Evolutionary conservation across 2,113 vertebrate species (phyloP).

Genomic region (Gopherus evgoodei): DNA sequence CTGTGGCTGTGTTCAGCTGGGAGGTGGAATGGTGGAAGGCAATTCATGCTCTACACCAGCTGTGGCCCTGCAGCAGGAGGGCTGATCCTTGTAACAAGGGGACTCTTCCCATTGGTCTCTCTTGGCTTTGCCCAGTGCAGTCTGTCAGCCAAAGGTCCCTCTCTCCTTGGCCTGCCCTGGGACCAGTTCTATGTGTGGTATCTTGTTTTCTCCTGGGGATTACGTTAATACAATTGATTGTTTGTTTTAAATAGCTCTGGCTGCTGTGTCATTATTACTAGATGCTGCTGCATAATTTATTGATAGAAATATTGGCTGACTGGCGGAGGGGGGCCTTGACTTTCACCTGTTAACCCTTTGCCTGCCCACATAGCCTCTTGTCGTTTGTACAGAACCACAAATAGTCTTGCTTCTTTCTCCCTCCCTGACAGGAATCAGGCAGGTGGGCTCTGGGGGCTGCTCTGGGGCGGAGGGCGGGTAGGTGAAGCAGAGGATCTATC

Average conservation of each 20-base stretch:
- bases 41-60: slow-evolving; percentile 14
- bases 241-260: slow-evolving; percentile 74
- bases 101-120: background rate
- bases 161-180: slow-evolving; percentile 64
- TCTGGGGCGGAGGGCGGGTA: background rate
- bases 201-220: slow-evolving; percentile 72
- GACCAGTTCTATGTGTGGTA: slow-evolving; percentile 17
- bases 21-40: background rate
- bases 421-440: background rate
- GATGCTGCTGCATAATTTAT: slow-evolving; percentile 76
- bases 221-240: slow-evolving; percentile 70
- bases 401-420: background rate
- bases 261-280: slow-evolving; percentile 72
- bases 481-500: background rate
- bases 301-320: slow-evolving; percentile 72
- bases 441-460: background rate
- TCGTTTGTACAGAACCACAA: fast-evolving
- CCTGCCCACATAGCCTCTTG: background rate
- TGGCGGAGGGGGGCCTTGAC: slow-evolving; percentile 34
- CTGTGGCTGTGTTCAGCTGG: too few species aligned
- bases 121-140: fast-evolving
- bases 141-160: slow-evolving; percentile 35
- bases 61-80: fast-evolving
- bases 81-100: background rate
- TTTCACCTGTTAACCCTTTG: slow-evolving; percentile 74